Evolutionary conservation across 2,113 vertebrate species (phyloP).

Genomic region (Tachysurus vachellii): DNA sequence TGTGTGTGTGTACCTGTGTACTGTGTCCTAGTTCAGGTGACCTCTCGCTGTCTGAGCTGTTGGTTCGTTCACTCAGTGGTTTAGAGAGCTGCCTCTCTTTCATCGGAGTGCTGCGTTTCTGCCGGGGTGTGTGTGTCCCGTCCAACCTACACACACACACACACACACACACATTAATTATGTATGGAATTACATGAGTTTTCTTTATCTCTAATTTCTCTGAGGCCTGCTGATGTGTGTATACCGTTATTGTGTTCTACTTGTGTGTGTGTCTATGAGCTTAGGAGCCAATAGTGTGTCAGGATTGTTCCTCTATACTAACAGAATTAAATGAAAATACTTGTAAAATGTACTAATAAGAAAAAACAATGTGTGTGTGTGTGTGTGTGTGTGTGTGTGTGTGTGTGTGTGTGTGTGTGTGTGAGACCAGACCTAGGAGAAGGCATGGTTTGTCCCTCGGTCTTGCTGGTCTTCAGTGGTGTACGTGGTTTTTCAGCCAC

Average conservation of each 20-base stretch:
- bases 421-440: slow-evolving; percentile 76
- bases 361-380: not conserved
- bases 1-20: slow-evolving; percentile 72
- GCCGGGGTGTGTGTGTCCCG: slow-evolving; percentile 78
- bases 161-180: slow-evolving; percentile 5
- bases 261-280: not conserved
- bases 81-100: slow-evolving; percentile 86
- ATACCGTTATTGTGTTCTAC: not conserved
- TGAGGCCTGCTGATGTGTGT: not conserved
- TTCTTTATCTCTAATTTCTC: not conserved
- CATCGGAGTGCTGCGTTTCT: slow-evolving; percentile 81
- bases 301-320: too few relatives aligned
- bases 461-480: slow-evolving; percentile 80
- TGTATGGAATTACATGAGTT: not conserved
- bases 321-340: too few relatives aligned
- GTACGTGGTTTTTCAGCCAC: slow-evolving; percentile 85
- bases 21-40: slow-evolving; percentile 83
- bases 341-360: too few relatives aligned
- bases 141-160: slow-evolving; percentile 70
- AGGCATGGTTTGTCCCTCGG: slow-evolving; percentile 75
- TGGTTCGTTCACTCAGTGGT: slow-evolving; percentile 82
- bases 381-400: not conserved
- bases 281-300: too few relatives aligned
- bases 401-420: slow-evolving; percentile 7
- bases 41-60: slow-evolving; percentile 87